These are phyloP conservation scores for Crotalus helleri DNA, from an alignment of 2,113 vertebrate species.

Conservation along the genomic window DNA sequence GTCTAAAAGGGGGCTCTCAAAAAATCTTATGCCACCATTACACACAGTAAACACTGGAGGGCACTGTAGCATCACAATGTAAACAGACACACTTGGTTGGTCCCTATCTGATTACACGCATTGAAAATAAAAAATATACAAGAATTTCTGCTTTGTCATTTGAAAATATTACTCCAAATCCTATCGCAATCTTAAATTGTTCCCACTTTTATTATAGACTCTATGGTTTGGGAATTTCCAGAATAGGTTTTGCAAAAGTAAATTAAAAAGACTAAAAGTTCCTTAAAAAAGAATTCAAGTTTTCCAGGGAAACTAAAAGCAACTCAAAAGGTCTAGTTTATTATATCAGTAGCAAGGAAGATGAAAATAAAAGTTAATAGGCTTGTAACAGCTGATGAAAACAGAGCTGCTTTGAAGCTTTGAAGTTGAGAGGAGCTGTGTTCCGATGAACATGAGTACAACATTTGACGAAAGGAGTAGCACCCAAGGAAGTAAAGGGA, in stretches of 20 bases:
- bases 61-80: slow-evolving; percentile 28
- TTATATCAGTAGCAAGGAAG: not conserved
- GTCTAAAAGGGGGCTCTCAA: not conserved
- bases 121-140: not conserved
- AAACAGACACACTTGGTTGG: not conserved
- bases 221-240: not conserved
- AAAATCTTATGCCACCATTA: not conserved
- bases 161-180: not conserved
- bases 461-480: not conserved
- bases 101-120: not conserved
- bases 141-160: not conserved
- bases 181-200: not conserved
- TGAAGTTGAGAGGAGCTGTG: not conserved
- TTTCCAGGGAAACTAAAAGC: not conserved
- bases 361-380: not conserved
- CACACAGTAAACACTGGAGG: slow-evolving; percentile 43
- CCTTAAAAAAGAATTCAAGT: not conserved
- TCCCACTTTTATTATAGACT: not conserved
- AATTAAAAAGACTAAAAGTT: not conserved
- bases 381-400: not conserved
- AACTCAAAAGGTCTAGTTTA: not conserved
- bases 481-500: not conserved
- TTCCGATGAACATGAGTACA: not conserved
- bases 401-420: not conserved
- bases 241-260: not conserved